A percentile compares a stretch with the other conserved stretches of the same genome.
phyloP scores from a whole-genome alignment of 2,888 invertebrate species.

The Phalera bucephala region DNA sequence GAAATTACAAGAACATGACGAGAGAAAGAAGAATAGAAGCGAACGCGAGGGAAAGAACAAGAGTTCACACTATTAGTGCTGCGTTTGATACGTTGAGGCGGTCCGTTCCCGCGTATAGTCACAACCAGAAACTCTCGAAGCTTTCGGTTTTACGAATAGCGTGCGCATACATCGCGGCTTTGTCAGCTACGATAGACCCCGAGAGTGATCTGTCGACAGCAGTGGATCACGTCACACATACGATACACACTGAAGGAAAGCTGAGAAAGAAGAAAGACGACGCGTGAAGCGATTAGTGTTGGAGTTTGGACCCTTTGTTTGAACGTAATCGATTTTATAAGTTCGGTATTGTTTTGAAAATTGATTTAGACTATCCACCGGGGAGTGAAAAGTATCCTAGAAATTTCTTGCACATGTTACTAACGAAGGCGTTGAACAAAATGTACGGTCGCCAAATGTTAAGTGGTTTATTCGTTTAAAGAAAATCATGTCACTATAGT shows the following conservation, averaged over 20 bases:
- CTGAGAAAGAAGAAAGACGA: constrained; percentile 93
- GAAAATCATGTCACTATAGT: no score
- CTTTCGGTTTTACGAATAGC: constrained; percentile 96
- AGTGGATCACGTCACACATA: constrained; percentile 94
- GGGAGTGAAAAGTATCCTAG: no score
- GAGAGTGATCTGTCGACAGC: constrained; percentile 88
- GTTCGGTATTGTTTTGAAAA: no score
- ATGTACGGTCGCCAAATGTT: no score
- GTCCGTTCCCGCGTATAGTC: constrained; percentile 94
- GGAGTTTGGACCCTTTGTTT: constrained; percentile 16
- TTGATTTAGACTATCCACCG: no score
- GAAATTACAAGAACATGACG: constrained; percentile 98
- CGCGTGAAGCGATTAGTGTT: constrained; percentile 44
- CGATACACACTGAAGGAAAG: constrained; percentile 96
- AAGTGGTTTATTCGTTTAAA: no score
- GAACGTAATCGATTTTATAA: constrained; percentile 17
- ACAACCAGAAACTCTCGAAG: constrained; percentile 96
- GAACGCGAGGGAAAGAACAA: constrained; percentile 95
- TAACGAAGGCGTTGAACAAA: no score
- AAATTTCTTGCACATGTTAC: no score
- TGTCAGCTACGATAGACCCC: constrained; percentile 89
- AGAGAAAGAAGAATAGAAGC: constrained; percentile 96
- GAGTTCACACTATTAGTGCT: constrained; percentile 97
- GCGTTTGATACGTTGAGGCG: constrained; percentile 95
- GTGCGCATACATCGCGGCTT: constrained; percentile 95